These are phyloP conservation scores for Lasioglossum albipes DNA, from an alignment of 1,140 invertebrate genomes.

Conservation along the genomic window DNA sequence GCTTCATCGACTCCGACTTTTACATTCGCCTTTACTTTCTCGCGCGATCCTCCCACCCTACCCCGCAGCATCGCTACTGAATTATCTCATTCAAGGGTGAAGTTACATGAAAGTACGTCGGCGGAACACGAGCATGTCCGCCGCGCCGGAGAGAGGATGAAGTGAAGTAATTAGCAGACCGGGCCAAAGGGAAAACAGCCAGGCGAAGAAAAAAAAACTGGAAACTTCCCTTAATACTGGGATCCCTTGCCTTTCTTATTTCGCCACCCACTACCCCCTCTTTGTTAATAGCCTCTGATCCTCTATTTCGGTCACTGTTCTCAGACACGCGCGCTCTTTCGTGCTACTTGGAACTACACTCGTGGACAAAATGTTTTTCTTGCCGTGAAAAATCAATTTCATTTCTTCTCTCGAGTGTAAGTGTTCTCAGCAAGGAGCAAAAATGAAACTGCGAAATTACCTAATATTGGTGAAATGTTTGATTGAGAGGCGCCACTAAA, in stretches of 20 bases:
- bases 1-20: background rate
- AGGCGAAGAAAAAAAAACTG: background rate
- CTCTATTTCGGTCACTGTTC: too few relatives aligned
- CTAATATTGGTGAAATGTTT: too few relatives aligned
- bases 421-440: too few relatives aligned
- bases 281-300: background rate
- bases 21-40: background rate
- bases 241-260: background rate
- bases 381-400: too few relatives aligned
- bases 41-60: background rate
- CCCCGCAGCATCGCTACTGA: background rate
- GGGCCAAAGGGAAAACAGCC: background rate
- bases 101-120: background rate
- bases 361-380: too few relatives aligned
- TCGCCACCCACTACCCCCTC: background rate
- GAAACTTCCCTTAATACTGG: background rate
- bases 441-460: too few relatives aligned
- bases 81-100: conserved; percentile 15
- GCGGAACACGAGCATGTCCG: background rate
- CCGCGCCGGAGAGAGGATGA: background rate
- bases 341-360: too few relatives aligned
- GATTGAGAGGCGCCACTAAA: too few relatives aligned
- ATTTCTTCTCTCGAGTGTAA: too few relatives aligned
- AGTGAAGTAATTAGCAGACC: conserved; percentile 14
- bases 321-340: background rate